Conservation (phyloP, 1,140 invertebrate genomes). For the Drosophila pseudoobscura region DNA sequence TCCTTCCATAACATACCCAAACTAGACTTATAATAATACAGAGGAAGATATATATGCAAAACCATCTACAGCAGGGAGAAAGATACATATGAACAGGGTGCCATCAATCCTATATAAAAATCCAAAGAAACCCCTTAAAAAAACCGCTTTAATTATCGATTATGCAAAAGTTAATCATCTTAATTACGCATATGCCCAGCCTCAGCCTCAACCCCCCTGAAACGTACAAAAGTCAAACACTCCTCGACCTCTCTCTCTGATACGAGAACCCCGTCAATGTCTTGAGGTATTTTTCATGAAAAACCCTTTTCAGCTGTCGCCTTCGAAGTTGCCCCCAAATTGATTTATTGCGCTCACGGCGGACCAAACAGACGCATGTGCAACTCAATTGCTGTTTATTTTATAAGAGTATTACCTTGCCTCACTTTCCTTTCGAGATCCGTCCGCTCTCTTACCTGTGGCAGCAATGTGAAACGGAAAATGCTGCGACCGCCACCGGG, state of each 20-base stretch:
- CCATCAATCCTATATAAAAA: not conserved
- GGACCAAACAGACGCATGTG: conserved; percentile 55
- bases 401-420: conserved; percentile 24
- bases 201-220: not conserved
- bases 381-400: conserved; percentile 79
- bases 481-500: no score
- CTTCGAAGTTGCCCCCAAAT: conserved; percentile 48
- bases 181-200: conserved; percentile 44
- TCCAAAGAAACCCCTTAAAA: not conserved
- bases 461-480: conserved; percentile 2
- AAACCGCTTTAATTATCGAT: conserved; percentile 31
- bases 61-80: no score
- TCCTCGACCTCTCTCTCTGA: not conserved
- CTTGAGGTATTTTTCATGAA: conserved; percentile 8
- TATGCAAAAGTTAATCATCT: conserved; percentile 76
- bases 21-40: no score
- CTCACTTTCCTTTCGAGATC: conserved; percentile 25
- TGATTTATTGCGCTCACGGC: conserved; percentile 65
- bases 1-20: no score
- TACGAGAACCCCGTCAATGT: not conserved
- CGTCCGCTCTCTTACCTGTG: conserved; percentile 37
- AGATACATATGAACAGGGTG: not conserved
- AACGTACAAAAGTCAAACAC: conserved; percentile 22
- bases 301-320: conserved; percentile 79
- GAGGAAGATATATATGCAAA: no score